Evolutionary conservation across 2,113 vertebrate genomes (phyloP).

Genomic region (Sphyrna mokarran): DNA sequence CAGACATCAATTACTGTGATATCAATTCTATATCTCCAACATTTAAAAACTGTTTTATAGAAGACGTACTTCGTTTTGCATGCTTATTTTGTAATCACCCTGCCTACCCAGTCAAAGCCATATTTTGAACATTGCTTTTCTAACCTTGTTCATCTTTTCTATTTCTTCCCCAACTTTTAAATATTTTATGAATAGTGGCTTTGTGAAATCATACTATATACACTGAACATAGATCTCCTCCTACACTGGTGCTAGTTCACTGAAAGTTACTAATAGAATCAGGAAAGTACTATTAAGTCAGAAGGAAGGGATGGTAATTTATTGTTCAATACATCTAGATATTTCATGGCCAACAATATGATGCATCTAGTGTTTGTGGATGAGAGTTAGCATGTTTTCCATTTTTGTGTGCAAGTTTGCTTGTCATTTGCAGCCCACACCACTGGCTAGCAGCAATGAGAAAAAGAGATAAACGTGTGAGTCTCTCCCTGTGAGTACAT

Average conservation of each 20-base stretch:
- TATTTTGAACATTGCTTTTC: not conserved
- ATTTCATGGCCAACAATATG: not conserved
- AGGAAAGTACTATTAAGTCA: not conserved
- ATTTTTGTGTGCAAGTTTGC: not conserved
- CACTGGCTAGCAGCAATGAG: not conserved
- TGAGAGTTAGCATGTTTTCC: not conserved
- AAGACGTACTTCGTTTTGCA: not conserved
- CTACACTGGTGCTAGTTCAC: not conserved
- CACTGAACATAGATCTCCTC: not conserved
- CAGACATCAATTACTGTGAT: not conserved
- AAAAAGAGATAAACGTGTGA: not conserved
- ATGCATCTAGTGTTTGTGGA: not conserved
- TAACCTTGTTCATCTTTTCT: constrained; percentile 1
- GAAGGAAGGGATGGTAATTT: not conserved
- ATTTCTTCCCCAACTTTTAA: not conserved
- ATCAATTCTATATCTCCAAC: not conserved
- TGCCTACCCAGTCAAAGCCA: not conserved
- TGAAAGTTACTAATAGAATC: not conserved
- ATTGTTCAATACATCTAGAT: not conserved
- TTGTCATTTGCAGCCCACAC: not conserved
- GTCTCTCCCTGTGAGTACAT: not conserved
- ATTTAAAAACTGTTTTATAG: not conserved
- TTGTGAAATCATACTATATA: not conserved
- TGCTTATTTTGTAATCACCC: not conserved
- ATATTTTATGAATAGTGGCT: not conserved